Evolutionary conservation across 2,113 vertebrate genomes (phyloP).

Genomic region (Forbesichthys papilliferus): DNA sequence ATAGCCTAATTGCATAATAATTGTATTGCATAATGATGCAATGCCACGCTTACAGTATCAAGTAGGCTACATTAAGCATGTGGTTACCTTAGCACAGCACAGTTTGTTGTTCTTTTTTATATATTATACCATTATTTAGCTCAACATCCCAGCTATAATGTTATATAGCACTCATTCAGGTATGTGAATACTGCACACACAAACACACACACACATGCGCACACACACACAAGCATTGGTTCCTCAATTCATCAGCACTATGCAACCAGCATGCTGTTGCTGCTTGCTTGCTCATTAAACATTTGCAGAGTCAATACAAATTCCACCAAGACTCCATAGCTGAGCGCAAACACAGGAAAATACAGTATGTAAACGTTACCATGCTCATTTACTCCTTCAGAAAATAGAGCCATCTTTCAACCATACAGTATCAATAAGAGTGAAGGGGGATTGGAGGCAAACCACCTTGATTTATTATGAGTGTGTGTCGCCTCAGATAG

Average conservation of each 20-base stretch:
- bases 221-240: constrained; percentile 25
- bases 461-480: constrained; percentile 59
- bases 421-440: constrained; percentile 63
- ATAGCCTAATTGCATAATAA: background rate
- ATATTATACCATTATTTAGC: no score
- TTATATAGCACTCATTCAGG: background rate
- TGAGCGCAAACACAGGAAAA: constrained; percentile 67
- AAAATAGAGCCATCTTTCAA: constrained; percentile 60
- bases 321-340: constrained; percentile 66
- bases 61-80: background rate
- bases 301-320: constrained; percentile 77
- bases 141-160: no score
- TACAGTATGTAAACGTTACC: constrained; percentile 61
- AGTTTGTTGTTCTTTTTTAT: no score
- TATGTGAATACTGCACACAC: background rate
- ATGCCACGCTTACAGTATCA: background rate
- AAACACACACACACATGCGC: constrained; percentile 21
- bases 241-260: constrained; percentile 55
- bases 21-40: background rate
- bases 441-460: constrained; percentile 49
- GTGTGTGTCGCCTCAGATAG: constrained; percentile 6
- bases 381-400: constrained; percentile 51
- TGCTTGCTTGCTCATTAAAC: constrained; percentile 72
- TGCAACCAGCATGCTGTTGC: constrained; percentile 62
- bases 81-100: no score